Percentiles rank a stretch among this genome's conserved stretches.
Evolutionary conservation across 2,113 vertebrate genomes (phyloP).

Genomic region (Gobio gobio): DNA sequence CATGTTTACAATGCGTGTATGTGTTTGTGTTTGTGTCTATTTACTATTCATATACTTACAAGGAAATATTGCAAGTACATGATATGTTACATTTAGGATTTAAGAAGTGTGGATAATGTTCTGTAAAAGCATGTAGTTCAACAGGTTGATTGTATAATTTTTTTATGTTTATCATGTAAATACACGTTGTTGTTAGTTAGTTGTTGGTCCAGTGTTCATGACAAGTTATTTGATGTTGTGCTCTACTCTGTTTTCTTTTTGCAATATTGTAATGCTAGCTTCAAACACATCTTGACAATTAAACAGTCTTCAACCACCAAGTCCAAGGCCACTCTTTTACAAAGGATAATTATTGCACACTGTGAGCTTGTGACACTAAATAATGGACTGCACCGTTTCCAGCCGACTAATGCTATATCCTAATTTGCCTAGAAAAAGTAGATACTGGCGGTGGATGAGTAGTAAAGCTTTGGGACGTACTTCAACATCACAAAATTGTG

Average conservation of each 20-base stretch:
- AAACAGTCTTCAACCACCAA: background rate
- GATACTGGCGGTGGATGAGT: no score
- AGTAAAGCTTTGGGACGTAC: no score
- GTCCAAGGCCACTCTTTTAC: slow-evolving; percentile 7
- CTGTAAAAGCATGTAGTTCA: background rate
- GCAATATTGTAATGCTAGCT: background rate
- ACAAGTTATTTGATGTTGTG: background rate
- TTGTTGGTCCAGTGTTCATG: slow-evolving; percentile 18
- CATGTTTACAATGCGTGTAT: slow-evolving; percentile 51
- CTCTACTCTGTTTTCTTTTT: background rate
- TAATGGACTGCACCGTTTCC: background rate
- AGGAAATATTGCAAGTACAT: background rate
- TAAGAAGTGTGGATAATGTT: background rate
- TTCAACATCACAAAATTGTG: no score
- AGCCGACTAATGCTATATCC: background rate
- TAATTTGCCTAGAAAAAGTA: no score
- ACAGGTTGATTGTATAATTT: background rate
- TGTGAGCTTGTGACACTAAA: background rate
- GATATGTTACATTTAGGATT: background rate
- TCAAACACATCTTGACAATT: background rate
- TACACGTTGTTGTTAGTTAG: background rate
- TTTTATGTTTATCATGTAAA: background rate
- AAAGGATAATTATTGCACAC: background rate
- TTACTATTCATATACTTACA: background rate
- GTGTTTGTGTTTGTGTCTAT: background rate